Percentiles rank a stretch among this genome's conserved stretches.
Evolutionary conservation across 1,140 invertebrate species (phyloP).

Genomic region (Pseudomyrmex sp.): DNA sequence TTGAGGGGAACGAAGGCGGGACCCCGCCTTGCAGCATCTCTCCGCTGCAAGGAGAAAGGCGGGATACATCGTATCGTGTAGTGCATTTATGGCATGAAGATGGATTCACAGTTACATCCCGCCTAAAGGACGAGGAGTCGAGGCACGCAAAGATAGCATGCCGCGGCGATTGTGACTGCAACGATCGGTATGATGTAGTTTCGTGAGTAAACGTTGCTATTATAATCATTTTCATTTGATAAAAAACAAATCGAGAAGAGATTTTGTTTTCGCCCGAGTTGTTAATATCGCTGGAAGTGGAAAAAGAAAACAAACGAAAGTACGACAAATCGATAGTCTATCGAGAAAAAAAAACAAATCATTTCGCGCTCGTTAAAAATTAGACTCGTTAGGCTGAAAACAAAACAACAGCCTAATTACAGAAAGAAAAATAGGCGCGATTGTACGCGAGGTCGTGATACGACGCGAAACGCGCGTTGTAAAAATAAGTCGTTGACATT

Average conservation of each 20-base stretch:
- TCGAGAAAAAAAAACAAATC: slow-evolving; percentile 7
- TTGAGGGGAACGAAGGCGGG: slow-evolving; percentile 5
- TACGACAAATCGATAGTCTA: background rate
- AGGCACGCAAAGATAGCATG: slow-evolving; percentile 4
- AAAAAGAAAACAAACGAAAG: background rate
- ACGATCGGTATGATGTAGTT: slow-evolving; percentile 1
- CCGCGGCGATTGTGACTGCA: slow-evolving; percentile 10
- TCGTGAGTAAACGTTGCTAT: slow-evolving; percentile 1
- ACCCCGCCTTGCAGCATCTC: slow-evolving; percentile 53
- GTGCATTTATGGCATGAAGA: slow-evolving; percentile 62
- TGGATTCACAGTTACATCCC: slow-evolving; percentile 63
- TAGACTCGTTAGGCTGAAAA: slow-evolving; percentile 50
- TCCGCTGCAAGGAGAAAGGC: slow-evolving; percentile 64
- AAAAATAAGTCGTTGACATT: slow-evolving; percentile 71
- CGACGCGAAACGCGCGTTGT: slow-evolving; percentile 17
- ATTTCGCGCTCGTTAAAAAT: slow-evolving; percentile 7
- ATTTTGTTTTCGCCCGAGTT: background rate
- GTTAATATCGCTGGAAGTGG: background rate
- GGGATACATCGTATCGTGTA: slow-evolving; percentile 13
- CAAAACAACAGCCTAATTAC: slow-evolving; percentile 53
- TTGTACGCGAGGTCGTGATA: slow-evolving; percentile 32
- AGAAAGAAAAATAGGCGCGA: slow-evolving; percentile 28
- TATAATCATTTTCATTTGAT: background rate
- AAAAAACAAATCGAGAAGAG: background rate
- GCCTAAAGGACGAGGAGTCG: slow-evolving; percentile 30